Percentiles rank a stretch among this genome's conserved stretches.
These are phyloP conservation scores for Nymphicus hollandicus DNA, from an alignment of 2,113 vertebrate species.

Conservation along the genomic window DNA sequence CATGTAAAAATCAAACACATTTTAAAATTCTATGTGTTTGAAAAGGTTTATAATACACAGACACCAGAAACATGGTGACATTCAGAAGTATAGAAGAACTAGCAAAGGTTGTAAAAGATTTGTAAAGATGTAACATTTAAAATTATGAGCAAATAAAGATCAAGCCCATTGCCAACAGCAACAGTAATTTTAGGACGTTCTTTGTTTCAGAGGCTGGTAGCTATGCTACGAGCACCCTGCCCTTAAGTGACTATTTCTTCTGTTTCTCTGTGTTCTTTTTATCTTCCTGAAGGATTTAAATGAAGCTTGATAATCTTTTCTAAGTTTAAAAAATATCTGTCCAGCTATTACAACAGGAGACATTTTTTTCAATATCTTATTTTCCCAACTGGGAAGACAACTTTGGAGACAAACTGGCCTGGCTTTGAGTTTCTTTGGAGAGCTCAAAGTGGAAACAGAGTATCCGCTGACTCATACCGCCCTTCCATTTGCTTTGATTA, in stretches of 20 bases:
- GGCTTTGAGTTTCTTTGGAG: constrained; percentile 26
- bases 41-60: background rate
- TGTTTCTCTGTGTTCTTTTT: background rate
- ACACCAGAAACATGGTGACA: background rate
- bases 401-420: background rate
- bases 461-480: background rate
- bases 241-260: background rate
- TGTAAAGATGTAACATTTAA: background rate
- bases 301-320: background rate
- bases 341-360: background rate
- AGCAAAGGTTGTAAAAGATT: background rate
- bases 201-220: background rate
- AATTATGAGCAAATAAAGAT: background rate
- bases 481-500: constrained; percentile 17
- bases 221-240: background rate
- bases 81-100: background rate
- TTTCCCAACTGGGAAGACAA: constrained; percentile 21
- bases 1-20: background rate
- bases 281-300: background rate
- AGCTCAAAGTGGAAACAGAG: background rate
- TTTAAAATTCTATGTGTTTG: background rate
- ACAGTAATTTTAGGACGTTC: background rate
- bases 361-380: background rate
- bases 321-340: background rate
- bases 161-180: background rate